phyloP scores from a whole-genome alignment of 2,888 invertebrate species.

The Hypomecis punctinalis region DNA sequence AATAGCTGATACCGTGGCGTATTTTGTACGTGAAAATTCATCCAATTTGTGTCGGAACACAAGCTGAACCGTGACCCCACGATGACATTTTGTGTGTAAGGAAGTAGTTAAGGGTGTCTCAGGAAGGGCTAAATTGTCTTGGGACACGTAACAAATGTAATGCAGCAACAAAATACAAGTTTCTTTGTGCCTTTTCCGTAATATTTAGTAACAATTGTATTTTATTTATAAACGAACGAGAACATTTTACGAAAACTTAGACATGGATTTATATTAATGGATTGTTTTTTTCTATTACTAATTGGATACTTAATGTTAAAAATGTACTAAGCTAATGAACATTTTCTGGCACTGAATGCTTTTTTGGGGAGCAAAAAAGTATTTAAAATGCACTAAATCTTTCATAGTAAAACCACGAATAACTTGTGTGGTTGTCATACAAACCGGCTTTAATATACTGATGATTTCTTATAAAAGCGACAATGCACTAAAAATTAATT shows the following conservation, averaged over 20 bases:
- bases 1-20: conserved; percentile 1
- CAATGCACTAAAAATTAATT: no score
- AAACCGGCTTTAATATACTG: no score
- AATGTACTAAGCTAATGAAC: not conserved
- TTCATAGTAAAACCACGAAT: no score
- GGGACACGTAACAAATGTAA: conserved; percentile 28
- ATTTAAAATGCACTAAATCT: no score
- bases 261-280: not conserved
- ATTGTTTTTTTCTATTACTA: no score
- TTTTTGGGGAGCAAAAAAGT: no score
- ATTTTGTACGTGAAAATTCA: conserved; percentile 9
- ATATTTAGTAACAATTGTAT: conserved; percentile 12
- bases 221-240: conserved; percentile 9
- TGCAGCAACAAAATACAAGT: conserved; percentile 21
- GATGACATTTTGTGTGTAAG: conserved; percentile 37
- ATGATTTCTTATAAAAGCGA: no score
- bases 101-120: conserved; percentile 36
- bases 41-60: conserved; percentile 12
- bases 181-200: conserved; percentile 12
- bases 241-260: not conserved
- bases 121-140: conserved; percentile 35
- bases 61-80: conserved; percentile 27
- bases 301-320: no score
- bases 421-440: no score
- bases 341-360: not conserved